Conservation (phyloP, 2,113 vertebrate species). For the Parotia lawesii region DNA sequence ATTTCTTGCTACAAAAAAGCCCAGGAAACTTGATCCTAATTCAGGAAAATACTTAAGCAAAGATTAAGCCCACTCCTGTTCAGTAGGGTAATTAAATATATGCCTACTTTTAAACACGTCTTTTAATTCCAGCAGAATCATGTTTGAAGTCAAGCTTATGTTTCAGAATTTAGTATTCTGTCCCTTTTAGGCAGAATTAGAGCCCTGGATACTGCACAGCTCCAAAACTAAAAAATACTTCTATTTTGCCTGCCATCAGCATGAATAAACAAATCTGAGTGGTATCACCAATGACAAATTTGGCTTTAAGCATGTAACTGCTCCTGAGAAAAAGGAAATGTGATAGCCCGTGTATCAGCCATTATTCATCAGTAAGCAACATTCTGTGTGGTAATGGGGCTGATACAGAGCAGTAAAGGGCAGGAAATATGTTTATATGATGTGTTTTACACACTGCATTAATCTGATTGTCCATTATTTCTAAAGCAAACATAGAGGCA, state of each 20-base stretch:
- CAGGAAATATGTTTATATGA: conserved; percentile 33
- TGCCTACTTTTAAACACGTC: neutral
- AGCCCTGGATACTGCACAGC: neutral
- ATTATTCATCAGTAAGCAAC: conserved; percentile 9
- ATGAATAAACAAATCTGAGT: neutral
- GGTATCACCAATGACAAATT: neutral
- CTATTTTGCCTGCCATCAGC: neutral
- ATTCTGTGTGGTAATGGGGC: neutral
- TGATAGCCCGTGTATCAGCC: neutral
- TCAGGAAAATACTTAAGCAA: neutral
- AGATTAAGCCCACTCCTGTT: neutral
- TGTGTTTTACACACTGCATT: conserved; percentile 24
- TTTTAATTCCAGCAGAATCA: neutral
- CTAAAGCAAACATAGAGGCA: conserved; percentile 26
- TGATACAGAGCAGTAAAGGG: conserved; percentile 14
- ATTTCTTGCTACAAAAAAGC: neutral
- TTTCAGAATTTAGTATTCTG: neutral
- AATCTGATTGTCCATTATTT: conserved; percentile 46
- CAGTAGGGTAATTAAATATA: neutral
- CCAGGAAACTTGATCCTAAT: neutral
- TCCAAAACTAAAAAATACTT: neutral
- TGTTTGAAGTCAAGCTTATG: neutral
- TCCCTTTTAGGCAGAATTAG: neutral
- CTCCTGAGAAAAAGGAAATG: neutral
- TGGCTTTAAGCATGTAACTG: neutral